phyloP scores from a whole-genome alignment of 2,113 vertebrate genomes.

The Sorex araneus region DNA sequence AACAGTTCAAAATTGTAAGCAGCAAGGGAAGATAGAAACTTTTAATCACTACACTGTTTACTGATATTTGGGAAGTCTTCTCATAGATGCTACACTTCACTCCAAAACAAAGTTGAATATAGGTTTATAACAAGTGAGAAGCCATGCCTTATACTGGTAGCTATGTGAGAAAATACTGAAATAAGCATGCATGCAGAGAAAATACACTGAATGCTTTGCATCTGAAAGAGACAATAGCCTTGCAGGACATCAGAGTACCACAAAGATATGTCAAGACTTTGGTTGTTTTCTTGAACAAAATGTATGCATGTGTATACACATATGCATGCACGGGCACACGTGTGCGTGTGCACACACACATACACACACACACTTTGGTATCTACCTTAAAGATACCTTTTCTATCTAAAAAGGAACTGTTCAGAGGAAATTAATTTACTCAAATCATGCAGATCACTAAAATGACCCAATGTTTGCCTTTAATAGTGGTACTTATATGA shows the following conservation, averaged over 20 bases:
- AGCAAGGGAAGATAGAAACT: neutral
- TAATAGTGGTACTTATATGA: neutral
- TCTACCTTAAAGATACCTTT: too few relatives aligned
- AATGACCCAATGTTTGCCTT: neutral
- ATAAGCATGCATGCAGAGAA: neutral
- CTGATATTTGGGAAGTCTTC: neutral
- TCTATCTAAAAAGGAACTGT: too few relatives aligned
- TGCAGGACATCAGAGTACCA: neutral
- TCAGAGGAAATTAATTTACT: neutral
- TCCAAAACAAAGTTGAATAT: neutral
- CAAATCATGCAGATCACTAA: neutral
- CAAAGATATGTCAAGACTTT: neutral
- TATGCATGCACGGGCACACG: too few relatives aligned
- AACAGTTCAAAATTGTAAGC: neutral
- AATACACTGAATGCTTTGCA: neutral
- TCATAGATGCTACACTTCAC: neutral
- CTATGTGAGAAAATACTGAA: neutral
- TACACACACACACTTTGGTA: too few relatives aligned
- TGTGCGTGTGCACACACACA: too few relatives aligned
- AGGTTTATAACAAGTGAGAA: conserved; percentile 3
- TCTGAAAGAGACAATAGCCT: neutral
- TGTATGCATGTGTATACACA: too few relatives aligned
- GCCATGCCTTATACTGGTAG: neutral
- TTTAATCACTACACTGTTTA: neutral
- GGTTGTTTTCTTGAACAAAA: neutral